A percentile compares a stretch with the other conserved stretches of the same genome.
These are phyloP conservation scores for Dicrurus megarhynchus DNA, from an alignment of 2,113 vertebrate genomes.

Conservation along the genomic window DNA sequence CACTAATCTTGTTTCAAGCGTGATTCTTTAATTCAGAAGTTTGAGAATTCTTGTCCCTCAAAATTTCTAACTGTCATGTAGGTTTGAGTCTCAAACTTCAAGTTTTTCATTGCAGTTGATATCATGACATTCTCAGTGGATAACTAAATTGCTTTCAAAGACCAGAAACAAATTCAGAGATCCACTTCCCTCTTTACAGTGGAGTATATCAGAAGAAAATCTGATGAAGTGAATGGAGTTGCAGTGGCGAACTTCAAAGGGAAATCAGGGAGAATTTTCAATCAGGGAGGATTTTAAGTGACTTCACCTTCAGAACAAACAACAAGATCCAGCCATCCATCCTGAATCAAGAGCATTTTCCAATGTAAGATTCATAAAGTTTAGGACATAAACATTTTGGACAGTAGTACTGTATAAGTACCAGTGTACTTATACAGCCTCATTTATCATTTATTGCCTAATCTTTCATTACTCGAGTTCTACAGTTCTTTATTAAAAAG, in stretches of 20 bases:
- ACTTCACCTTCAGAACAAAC: not conserved
- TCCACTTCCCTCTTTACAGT: not conserved
- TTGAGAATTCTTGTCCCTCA: not conserved
- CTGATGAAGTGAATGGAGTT: not conserved
- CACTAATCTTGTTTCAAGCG: not conserved
- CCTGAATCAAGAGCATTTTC: not conserved
- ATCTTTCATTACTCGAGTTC: not conserved
- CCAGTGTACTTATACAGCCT: not conserved
- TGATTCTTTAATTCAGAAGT: not conserved
- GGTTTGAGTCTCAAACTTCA: not conserved
- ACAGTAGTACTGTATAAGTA: no score
- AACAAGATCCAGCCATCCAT: not conserved
- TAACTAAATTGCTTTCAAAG: not conserved
- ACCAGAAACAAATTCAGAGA: not conserved
- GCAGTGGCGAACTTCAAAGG: not conserved
- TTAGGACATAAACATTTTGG: not conserved
- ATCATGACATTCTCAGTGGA: not conserved
- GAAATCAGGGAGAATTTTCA: not conserved
- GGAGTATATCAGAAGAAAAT: not conserved
- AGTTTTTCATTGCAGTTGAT: not conserved
- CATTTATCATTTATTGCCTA: not conserved
- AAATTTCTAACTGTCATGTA: not conserved
- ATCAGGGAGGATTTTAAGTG: not conserved
- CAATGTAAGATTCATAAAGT: not conserved
- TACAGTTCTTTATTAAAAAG: not conserved